Conservation (phyloP, 2,797 vertebrate species). For the Alcedo quadribrachys region DNA sequence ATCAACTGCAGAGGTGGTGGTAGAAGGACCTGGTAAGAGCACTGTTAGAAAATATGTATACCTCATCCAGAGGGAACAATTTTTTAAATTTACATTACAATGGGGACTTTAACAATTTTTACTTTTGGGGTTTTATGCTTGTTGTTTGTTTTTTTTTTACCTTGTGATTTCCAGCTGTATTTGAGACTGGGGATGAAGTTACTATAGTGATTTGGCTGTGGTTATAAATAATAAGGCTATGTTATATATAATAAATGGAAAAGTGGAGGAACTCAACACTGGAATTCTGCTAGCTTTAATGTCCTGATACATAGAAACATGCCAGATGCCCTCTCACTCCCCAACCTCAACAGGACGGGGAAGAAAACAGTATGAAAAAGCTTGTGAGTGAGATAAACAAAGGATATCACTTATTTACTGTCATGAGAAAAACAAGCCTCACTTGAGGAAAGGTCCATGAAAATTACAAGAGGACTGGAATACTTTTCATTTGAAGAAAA, state of each 20-base stretch:
- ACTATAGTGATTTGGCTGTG: not conserved
- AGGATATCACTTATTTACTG: not conserved
- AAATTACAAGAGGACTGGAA: not conserved
- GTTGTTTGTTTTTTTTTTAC: not conserved
- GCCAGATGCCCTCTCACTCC: not conserved
- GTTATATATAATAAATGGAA: not conserved
- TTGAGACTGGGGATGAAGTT: not conserved
- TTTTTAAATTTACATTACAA: slow-evolving; percentile 52
- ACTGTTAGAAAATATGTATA: not conserved
- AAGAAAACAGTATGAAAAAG: not conserved
- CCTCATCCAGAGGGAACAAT: slow-evolving; percentile 8
- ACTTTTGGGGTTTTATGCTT: fast-evolving
- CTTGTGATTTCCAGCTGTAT: not conserved
- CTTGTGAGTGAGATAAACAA: not conserved
- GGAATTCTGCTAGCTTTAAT: not conserved
- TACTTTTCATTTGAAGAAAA: not conserved
- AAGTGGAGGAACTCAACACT: not conserved
- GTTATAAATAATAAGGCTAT: not conserved
- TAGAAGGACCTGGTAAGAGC: slow-evolving; percentile 7
- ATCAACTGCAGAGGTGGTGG: slow-evolving; percentile 7
- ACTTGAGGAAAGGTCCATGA: not conserved
- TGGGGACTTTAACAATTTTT: not conserved
- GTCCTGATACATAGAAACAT: not conserved
- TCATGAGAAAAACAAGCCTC: not conserved
- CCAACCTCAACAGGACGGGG: not conserved